Evolutionary conservation across 30 jellyfish, hydroid and myxozoan genomes (phyloP), one percentile per base, ranked within the genome.

Genomic region (Pelagia noctiluca): DNA sequence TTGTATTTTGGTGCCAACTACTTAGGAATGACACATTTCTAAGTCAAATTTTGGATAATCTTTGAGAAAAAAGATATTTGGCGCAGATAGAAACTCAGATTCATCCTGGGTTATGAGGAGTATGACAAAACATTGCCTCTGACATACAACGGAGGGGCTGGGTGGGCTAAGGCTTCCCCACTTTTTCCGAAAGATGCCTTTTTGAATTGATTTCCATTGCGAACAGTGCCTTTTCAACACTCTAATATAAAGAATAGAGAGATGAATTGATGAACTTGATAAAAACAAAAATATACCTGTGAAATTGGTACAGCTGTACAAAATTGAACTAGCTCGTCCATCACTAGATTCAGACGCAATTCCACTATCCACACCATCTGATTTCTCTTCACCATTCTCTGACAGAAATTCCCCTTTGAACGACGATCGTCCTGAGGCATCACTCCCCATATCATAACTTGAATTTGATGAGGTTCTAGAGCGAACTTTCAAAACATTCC

Each of bases 331-430:
- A 2, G 84, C 38, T 11, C 84, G 79, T 24, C 88, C 36, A 50
- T 73, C 95, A 0, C 95, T 84, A 0, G 81, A 60, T 65, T 84
- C 95, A 0, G 95, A 84, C 2, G 95, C 95, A 46, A 84, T 84
- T 1, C 95, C 95, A 62, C 95, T 84, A 33, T 84, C 95, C 10
- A 80, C 53, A 7, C 90, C 90, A 48, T 80, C 90, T 28, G 32
- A 52, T 34, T 47, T 80, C 36, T 80, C 90, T 42, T 66, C 90
- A n/a, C n/a, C n/a, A 66, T 65, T 67, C 30, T 80, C 90, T 1
- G 90, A 80, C 31, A 80, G 57, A 35, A 50, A 80, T 0, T 66
- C 90, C 48, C 67, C 90, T 53, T 67, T 80, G 32, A 38, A 0
- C 22, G 90, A 64, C 2, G 90, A 69, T 1, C 47, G 78, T 23